Percentiles rank a stretch among this genome's conserved stretches.
phyloP scores from a whole-genome alignment of 2,797 vertebrate genomes.

The Nannoperca australis region DNA sequence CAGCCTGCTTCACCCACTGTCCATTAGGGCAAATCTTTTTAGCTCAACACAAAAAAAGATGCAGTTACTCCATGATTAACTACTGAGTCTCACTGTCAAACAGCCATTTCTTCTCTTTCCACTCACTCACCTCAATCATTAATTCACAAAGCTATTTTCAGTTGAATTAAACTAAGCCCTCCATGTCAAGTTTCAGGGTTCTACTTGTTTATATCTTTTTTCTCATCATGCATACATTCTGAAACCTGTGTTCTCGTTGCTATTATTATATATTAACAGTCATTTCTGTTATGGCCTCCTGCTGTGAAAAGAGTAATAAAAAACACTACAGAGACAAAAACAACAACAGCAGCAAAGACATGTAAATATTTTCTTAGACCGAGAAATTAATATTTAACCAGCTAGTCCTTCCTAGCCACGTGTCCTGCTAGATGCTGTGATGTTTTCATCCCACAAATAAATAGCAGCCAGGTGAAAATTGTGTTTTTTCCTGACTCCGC shows the following conservation, averaged over 20 bases:
- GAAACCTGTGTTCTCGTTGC: slow-evolving; percentile 9
- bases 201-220: background rate
- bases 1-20: slow-evolving; percentile 65
- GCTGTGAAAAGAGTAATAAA: slow-evolving; percentile 32
- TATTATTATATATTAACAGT: slow-evolving; percentile 27
- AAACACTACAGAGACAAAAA: slow-evolving; percentile 31
- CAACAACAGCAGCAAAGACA: slow-evolving; percentile 52
- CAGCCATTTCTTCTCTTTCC: slow-evolving; percentile 17
- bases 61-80: slow-evolving; percentile 51
- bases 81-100: slow-evolving; percentile 47
- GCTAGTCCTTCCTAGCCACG: slow-evolving; percentile 45
- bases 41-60: slow-evolving; percentile 42
- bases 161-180: background rate
- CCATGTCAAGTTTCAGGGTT: background rate
- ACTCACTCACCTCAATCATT: slow-evolving; percentile 3
- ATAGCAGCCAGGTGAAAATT: slow-evolving; percentile 73
- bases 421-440: slow-evolving; percentile 69
- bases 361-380: slow-evolving; percentile 67
- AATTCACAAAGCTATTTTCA: background rate
- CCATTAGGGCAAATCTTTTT: slow-evolving; percentile 70
- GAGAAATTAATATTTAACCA: slow-evolving; percentile 71
- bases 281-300: slow-evolving; percentile 17
- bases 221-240: background rate
- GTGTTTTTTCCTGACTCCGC: slow-evolving; percentile 57
- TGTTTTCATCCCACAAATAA: slow-evolving; percentile 76